Conservation (phyloP, 2,797 vertebrate species). For the Sibirionetta formosa region DNA sequence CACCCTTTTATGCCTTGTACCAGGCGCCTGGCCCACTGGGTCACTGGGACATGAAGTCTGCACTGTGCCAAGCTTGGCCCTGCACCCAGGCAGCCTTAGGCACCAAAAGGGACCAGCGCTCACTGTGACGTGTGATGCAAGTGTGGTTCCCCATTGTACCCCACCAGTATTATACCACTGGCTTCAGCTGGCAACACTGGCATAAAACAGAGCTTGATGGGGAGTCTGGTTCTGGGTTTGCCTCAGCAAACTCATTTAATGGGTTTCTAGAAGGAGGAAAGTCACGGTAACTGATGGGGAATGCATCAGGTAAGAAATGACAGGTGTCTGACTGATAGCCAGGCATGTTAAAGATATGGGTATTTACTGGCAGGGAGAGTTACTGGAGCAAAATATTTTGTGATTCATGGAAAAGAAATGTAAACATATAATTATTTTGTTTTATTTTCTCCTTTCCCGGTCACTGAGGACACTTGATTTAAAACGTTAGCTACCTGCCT, state of each 20-base stretch:
- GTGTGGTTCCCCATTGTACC: background rate
- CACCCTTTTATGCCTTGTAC: too few relatives aligned
- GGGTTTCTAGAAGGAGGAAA: conserved; percentile 5
- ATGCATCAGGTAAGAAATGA: conserved; percentile 42
- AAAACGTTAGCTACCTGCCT: background rate
- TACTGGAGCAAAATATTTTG: conserved; percentile 8
- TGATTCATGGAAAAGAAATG: conserved; percentile 39
- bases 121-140: background rate
- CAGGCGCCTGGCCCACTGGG: background rate
- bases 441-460: background rate
- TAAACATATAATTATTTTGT: background rate
- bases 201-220: background rate
- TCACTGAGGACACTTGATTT: background rate
- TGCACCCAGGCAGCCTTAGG: background rate
- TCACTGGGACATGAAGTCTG: background rate
- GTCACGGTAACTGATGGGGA: conserved; percentile 43
- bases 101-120: background rate
- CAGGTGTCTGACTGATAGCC: conserved; percentile 42
- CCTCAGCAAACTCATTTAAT: conserved; percentile 3
- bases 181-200: background rate
- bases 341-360: background rate
- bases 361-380: conserved; percentile 16
- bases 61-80: background rate
- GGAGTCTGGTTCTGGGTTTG: background rate
- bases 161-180: background rate